phyloP scores from a whole-genome alignment of 2,888 invertebrate species.

The Odontomyia ornata region DNA sequence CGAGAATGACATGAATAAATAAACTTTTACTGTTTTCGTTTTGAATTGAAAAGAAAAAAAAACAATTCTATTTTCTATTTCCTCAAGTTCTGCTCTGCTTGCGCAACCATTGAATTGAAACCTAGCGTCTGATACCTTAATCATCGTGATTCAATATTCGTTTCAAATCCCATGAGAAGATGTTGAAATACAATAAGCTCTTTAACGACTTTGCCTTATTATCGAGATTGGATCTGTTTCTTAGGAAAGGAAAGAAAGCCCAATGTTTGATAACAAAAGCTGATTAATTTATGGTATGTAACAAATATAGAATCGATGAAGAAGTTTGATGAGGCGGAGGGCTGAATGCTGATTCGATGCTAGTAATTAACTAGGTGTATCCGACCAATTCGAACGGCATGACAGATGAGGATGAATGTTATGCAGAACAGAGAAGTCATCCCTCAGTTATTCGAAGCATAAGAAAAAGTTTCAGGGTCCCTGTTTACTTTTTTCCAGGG shows the following conservation, averaged over 20 bases:
- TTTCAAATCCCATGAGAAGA: background rate
- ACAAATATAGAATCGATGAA: background rate
- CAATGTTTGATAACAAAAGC: background rate
- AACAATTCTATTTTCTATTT: no score
- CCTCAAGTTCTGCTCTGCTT: background rate
- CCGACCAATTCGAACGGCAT: no score
- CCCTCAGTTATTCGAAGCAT: no score
- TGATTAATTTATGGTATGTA: conserved; percentile 7
- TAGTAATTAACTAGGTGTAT: no score
- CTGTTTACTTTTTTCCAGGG: no score
- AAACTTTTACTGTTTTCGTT: no score
- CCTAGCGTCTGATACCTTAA: background rate
- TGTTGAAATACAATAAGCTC: background rate
- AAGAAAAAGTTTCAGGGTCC: no score
- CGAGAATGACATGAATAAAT: no score
- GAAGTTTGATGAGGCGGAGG: background rate
- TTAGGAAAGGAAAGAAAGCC: background rate
- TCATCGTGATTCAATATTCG: conserved; percentile 6
- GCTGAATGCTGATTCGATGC: no score
- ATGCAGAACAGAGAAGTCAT: no score
- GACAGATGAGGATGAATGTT: no score
- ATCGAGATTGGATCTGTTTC: background rate
- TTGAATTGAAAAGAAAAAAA: no score
- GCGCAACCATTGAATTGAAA: background rate
- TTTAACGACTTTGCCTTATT: conserved; percentile 9